A percentile compares a stretch with the other conserved stretches of the same genome.
These are phyloP conservation scores for Alloscopus bannaensis DNA, from an alignment of 2,888 invertebrate genomes.

Conservation along the genomic window DNA sequence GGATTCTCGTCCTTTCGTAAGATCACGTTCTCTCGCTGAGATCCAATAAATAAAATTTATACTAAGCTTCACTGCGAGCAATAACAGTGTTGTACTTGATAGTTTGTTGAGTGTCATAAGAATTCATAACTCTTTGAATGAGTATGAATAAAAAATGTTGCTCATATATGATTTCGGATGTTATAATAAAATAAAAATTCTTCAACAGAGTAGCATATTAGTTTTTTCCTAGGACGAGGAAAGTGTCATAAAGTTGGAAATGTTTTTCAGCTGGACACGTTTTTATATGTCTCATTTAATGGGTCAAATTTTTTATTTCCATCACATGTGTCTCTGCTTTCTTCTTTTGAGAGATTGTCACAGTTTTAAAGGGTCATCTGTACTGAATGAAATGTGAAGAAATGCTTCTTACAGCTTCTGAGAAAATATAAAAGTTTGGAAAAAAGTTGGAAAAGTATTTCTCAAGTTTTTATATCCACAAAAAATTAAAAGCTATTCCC, in stretches of 20 bases:
- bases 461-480: conserved; percentile 47
- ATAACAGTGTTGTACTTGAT: background rate
- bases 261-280: conserved; percentile 47
- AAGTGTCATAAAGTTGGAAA: conserved; percentile 42
- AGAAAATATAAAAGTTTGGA: conserved; percentile 29
- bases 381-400: background rate
- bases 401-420: conserved; percentile 34
- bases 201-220: background rate
- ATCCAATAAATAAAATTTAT: background rate
- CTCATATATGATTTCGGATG: conserved; percentile 8
- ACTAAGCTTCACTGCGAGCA: background rate
- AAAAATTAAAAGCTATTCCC: conserved; percentile 56
- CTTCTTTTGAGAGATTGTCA: background rate
- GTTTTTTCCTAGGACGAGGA: conserved; percentile 15
- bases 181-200: too few species aligned
- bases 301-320: conserved; percentile 36
- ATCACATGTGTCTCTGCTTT: too few species aligned
- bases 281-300: conserved; percentile 48
- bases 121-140: conserved; percentile 16
- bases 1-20: background rate
- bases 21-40: background rate
- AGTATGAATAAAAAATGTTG: conserved; percentile 51
- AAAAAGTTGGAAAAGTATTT: too few species aligned
- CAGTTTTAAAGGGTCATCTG: background rate
- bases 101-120: background rate